Evolutionary conservation across 2,797 vertebrate genomes (phyloP).

Genomic region (Hydrophis major): DNA sequence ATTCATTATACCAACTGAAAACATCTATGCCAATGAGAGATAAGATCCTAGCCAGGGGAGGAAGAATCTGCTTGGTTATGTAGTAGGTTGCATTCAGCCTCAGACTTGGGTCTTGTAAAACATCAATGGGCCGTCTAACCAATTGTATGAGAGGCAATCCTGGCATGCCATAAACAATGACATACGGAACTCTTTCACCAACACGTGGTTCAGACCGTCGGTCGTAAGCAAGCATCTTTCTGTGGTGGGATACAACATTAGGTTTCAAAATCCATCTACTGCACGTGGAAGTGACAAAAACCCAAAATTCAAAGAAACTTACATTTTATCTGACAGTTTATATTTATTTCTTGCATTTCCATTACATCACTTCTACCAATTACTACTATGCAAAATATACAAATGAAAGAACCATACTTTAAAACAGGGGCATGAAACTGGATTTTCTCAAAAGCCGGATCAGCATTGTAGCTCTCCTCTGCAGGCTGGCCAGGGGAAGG

Average conservation of each 20-base stretch:
- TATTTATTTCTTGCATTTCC: neutral
- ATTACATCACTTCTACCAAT: neutral
- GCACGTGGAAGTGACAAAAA: neutral
- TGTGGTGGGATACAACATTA: slow-evolving; percentile 60
- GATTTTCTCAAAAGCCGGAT: no score
- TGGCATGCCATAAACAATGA: slow-evolving; percentile 87
- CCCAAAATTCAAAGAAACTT: neutral
- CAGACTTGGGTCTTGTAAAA: slow-evolving; percentile 85
- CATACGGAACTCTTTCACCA: slow-evolving; percentile 93
- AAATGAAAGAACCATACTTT: neutral
- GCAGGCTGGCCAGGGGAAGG: no score
- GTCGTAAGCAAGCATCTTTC: slow-evolving; percentile 88
- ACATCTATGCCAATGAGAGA: slow-evolving; percentile 94
- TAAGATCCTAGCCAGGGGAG: slow-evolving; percentile 88
- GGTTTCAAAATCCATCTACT: slow-evolving; percentile 12
- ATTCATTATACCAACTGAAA: slow-evolving; percentile 93
- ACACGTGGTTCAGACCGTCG: slow-evolving; percentile 91
- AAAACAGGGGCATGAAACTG: neutral
- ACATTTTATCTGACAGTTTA: neutral
- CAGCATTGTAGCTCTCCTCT: no score
- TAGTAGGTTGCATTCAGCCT: slow-evolving; percentile 92
- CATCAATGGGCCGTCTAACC: slow-evolving; percentile 86
- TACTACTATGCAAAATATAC: neutral
- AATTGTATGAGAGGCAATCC: slow-evolving; percentile 95
- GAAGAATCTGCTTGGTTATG: slow-evolving; percentile 95